A percentile compares a stretch with the other conserved stretches of the same genome.
These are phyloP conservation scores for Conchocele bisecta DNA, from an alignment of 2,888 invertebrate genomes.

Conservation along the genomic window DNA sequence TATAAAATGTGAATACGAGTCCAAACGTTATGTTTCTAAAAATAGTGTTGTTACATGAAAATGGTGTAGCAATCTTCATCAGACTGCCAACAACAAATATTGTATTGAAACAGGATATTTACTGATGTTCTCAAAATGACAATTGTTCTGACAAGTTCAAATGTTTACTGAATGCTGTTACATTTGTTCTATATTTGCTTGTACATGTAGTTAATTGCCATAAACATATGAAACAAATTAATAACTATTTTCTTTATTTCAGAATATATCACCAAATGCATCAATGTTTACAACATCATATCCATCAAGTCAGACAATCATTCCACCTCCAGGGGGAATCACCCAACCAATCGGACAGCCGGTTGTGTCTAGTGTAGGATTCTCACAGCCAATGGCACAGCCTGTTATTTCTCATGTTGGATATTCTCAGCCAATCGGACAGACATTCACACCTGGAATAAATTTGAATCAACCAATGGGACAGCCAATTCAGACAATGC, in stretches of 20 bases:
- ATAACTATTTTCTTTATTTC: background rate
- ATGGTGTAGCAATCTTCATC: no score
- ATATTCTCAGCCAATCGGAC: slow-evolving; percentile 8
- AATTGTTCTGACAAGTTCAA: no score
- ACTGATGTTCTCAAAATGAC: no score
- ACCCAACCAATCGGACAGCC: slow-evolving; percentile 22
- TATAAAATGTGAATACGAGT: no score
- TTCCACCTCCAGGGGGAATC: no score
- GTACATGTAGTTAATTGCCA: background rate
- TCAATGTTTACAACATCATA: slow-evolving; percentile 4
- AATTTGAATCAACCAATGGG: background rate
- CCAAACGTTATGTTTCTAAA: no score
- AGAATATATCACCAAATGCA: slow-evolving; percentile 2
- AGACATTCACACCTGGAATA: background rate
- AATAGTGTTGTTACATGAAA: no score
- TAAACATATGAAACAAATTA: background rate
- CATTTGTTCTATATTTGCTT: background rate
- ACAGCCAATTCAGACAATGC: background rate
- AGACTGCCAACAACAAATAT: no score
- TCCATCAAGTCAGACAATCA: no score
- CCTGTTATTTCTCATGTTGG: slow-evolving; percentile 13
- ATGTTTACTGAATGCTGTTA: no score
- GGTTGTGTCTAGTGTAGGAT: slow-evolving; percentile 7
- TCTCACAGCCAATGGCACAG: slow-evolving; percentile 23
- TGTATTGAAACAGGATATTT: no score